Base-by-base conservation (phyloP, 2,797 vertebrate genomes). In the Coccyzus lansbergi region DNA sequence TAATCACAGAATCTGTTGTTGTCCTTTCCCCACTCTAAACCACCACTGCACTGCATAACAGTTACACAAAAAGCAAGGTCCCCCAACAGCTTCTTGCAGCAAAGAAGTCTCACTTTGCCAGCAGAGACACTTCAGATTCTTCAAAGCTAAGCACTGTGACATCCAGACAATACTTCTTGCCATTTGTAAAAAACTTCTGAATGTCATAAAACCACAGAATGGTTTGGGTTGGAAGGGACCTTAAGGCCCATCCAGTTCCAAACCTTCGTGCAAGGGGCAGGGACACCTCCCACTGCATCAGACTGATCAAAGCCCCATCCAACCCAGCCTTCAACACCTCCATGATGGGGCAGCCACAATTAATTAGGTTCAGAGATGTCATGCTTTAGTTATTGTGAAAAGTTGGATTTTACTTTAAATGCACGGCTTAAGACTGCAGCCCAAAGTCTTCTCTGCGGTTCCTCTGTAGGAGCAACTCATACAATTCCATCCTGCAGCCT, bases 401-500 rank as follows among this genome's bases (percentile, higher is more conserved):
- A 26, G 51, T 10, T 76, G 29, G 48, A 67, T 44, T 83, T 55
- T 28, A 15, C 48, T 78, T 55, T 38, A 24, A 49, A 62, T 48
- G 12, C 19, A 16, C 25, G 29, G 40, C 19, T 42, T 49, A 29
- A 49, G 34, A 15, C 1, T 19, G 34, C 6, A 49, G 31, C 3
- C 16, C n/a, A 1, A 8, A 51, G 24, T 44, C 25, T 21, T 40
- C 55, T 44, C 29, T 6, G 3, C 1, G 13, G 13, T 24, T 12
- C 33, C 46, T 28, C n/a, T 21, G 40, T 2, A 16, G 1, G 28
- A 44, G 3, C 1, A 1, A 63, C 21, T 16, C 14, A 29, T 6
- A 17, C 36, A 17, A 53, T n/a, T 18, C 58, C 31, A 7, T 31
- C 22, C 51, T 21, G 22, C 25, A 24, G 44, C 7, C n/a, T 4